These are phyloP conservation scores for Burhinus bistriatus DNA, from an alignment of 2,113 vertebrate genomes.

Conservation along the genomic window DNA sequence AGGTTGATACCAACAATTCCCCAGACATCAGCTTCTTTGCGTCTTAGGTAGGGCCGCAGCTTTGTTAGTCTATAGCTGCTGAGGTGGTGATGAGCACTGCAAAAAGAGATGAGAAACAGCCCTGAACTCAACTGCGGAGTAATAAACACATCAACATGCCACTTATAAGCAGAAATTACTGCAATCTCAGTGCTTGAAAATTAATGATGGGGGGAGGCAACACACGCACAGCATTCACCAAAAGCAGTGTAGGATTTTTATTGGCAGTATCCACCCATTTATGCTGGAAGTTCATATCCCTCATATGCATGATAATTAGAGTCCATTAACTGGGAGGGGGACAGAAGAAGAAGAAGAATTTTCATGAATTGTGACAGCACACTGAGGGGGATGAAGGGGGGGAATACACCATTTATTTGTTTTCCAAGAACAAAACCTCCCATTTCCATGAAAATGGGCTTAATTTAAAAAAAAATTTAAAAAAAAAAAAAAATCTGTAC, in stretches of 20 bases:
- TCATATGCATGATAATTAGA: slow-evolving; percentile 30
- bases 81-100: neutral
- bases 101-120: neutral
- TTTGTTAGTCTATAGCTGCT: neutral
- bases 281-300: neutral
- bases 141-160: neutral
- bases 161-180: slow-evolving; percentile 6
- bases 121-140: neutral
- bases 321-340: neutral
- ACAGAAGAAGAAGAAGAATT: neutral
- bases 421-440: neutral
- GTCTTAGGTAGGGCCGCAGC: neutral
- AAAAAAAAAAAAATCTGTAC: neutral
- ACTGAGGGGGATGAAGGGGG: neutral
- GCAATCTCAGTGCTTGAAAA: neutral
- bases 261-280: neutral
- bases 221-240: neutral
- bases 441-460: slow-evolving; percentile 8
- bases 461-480: neutral
- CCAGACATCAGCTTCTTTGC: neutral
- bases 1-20: neutral
- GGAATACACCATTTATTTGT: neutral
- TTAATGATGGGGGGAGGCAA: neutral
- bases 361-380: neutral
- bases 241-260: neutral